Percentiles rank a stretch among this genome's conserved stretches.
These are phyloP conservation scores for Cosmopolites sordidus DNA, from an alignment of 2,888 invertebrate species.

Conservation along the genomic window DNA sequence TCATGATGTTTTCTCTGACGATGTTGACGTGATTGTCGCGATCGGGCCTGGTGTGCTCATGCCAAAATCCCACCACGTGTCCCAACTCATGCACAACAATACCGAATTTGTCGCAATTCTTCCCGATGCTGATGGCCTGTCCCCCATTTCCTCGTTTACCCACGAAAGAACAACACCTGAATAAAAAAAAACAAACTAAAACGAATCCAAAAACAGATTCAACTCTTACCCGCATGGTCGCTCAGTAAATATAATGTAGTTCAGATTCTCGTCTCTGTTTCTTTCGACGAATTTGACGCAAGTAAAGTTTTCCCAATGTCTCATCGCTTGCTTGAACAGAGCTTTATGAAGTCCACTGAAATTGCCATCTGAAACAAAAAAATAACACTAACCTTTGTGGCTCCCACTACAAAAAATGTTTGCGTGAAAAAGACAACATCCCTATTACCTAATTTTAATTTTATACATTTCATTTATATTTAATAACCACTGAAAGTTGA, in stretches of 20 bases:
- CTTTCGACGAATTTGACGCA: slow-evolving; percentile 96
- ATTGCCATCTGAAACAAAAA: slow-evolving; percentile 63
- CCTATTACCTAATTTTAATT: no score
- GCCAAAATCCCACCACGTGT: slow-evolving; percentile 97
- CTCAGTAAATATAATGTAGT: slow-evolving; percentile 96
- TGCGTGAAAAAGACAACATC: no score
- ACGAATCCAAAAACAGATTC: neutral
- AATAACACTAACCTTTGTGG: no score
- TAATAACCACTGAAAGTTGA: no score
- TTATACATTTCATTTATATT: no score
- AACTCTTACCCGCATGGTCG: slow-evolving; percentile 78
- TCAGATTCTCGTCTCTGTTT: slow-evolving; percentile 76
- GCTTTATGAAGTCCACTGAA: slow-evolving; percentile 94
- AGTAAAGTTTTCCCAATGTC: slow-evolving; percentile 98
- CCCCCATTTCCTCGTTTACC: slow-evolving; percentile 94
- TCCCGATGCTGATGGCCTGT: slow-evolving; percentile 92
- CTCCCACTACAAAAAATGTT: no score
- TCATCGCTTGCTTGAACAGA: slow-evolving; percentile 96
- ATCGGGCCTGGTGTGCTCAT: slow-evolving; percentile 97
- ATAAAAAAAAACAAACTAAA: neutral
- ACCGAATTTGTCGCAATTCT: slow-evolving; percentile 98
- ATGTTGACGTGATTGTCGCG: slow-evolving; percentile 95
- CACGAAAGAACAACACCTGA: slow-evolving; percentile 96
- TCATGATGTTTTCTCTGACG: slow-evolving; percentile 94
- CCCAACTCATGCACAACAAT: slow-evolving; percentile 96